Evolutionary conservation across 2,888 invertebrate genomes (phyloP).

Genomic region (Acleris literana): DNA sequence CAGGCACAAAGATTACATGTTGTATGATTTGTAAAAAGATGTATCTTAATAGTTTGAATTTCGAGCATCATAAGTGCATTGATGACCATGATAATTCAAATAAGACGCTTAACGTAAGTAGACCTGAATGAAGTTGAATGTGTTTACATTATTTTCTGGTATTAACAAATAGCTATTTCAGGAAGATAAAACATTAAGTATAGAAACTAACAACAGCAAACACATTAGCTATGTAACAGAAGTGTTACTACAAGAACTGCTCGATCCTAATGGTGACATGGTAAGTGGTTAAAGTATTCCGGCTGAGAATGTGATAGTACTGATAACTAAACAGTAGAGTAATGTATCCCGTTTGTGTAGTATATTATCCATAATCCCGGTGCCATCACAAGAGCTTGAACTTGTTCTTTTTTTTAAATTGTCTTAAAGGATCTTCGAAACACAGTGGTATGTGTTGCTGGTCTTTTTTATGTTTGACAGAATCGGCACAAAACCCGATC

Average conservation of each 20-base stretch:
- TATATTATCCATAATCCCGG: too few relatives aligned
- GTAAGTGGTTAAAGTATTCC: constrained; percentile 42
- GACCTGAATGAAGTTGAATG: constrained; percentile 13
- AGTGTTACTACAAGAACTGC: constrained; percentile 55
- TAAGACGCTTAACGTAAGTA: constrained; percentile 40
- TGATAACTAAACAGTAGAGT: too few relatives aligned
- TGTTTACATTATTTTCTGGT: constrained; percentile 34
- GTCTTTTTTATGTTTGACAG: too few relatives aligned
- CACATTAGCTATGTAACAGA: constrained; percentile 49
- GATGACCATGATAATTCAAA: constrained; percentile 38
- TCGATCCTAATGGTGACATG: constrained; percentile 54
- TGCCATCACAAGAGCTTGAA: too few relatives aligned
- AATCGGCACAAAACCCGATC: too few relatives aligned
- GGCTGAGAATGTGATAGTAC: too few relatives aligned
- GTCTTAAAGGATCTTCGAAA: too few relatives aligned
- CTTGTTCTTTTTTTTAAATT: too few relatives aligned
- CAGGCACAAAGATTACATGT: constrained; percentile 61
- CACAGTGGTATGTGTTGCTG: too few relatives aligned
- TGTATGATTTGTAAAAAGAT: constrained; percentile 70
- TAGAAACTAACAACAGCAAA: constrained; percentile 40
- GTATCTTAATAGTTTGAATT: constrained; percentile 60
- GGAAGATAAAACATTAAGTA: constrained; percentile 42
- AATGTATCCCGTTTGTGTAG: too few relatives aligned
- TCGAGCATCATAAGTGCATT: constrained; percentile 59
- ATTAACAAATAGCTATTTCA: constrained; percentile 36